A percentile compares a stretch with the other conserved stretches of the same genome.
Conservation (phyloP, 2,797 vertebrate genomes). For the Siniperca scherzeri region DNA sequence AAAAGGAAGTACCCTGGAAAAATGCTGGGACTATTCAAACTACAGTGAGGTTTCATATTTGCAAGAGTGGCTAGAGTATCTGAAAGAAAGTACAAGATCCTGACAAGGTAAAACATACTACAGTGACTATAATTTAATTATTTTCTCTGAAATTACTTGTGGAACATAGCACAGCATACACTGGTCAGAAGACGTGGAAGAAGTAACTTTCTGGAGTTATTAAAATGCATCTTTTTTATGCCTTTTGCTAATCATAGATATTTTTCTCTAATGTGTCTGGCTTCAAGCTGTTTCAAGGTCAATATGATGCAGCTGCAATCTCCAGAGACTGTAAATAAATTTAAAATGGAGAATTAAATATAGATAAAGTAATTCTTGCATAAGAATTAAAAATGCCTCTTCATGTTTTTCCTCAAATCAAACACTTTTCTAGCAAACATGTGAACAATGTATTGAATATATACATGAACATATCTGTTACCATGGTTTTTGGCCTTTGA, state of each 20-base stretch:
- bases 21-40: conserved; percentile 13
- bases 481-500: conserved; percentile 2
- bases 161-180: conserved; percentile 17
- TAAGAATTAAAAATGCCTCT: not conserved
- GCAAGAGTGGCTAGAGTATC: not conserved
- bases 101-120: not conserved
- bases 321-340: conserved; percentile 31
- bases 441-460: not conserved
- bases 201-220: conserved; percentile 16
- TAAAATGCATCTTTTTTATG: conserved; percentile 38
- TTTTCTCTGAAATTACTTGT: conserved; percentile 20
- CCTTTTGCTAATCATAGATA: conserved; percentile 41
- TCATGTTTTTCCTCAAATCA: conserved; percentile 2
- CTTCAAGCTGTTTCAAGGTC: conserved; percentile 61
- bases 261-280: conserved; percentile 21
- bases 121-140: not conserved
- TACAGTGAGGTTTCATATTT: conserved; percentile 17
- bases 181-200: not conserved
- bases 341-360: conserved; percentile 30
- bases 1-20: conserved; percentile 42
- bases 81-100: not conserved
- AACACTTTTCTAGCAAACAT: not conserved
- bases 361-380: conserved; percentile 29
- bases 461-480: not conserved
- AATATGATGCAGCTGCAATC: conserved; percentile 30